phyloP scores from a whole-genome alignment of 1,140 invertebrate species.

The Panagrolaimus sp. region DNA sequence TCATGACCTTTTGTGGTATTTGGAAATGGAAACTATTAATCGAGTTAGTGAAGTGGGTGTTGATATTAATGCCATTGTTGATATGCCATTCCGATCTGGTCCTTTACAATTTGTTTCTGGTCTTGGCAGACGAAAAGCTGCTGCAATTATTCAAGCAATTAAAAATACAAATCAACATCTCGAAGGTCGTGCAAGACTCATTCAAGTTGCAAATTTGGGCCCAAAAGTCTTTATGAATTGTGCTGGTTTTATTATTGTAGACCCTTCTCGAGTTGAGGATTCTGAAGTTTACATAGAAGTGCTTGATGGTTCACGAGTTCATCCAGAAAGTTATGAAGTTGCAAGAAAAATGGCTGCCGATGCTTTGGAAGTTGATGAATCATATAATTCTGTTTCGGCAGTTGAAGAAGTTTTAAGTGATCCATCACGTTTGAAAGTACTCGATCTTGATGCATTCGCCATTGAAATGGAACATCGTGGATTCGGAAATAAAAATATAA shows the following conservation, averaged over 20 bases:
- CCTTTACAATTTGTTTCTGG: constrained; percentile 97
- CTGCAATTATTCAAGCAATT: constrained; percentile 72
- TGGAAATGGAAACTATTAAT: constrained; percentile 53
- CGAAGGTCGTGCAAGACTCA: constrained; percentile 74
- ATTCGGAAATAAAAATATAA: constrained; percentile 93
- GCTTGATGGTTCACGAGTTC: constrained; percentile 90
- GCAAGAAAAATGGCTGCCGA: constrained; percentile 99
- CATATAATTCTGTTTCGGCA: constrained; percentile 78
- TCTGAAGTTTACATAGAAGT: constrained; percentile 91
- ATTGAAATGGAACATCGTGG: constrained; percentile 83
- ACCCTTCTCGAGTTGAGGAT: constrained; percentile 60
- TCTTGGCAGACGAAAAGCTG: constrained; percentile 86
- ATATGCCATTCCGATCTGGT: constrained; percentile 72
- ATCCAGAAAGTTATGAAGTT: constrained; percentile 96
- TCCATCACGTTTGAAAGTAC: constrained; percentile 86
- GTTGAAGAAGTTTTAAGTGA: constrained; percentile 88
- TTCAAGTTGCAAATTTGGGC: constrained; percentile 90
- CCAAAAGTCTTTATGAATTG: constrained; percentile 98
- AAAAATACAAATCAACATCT: constrained; percentile 45
- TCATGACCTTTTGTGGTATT: constrained; percentile 33
- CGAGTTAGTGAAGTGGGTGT: constrained; percentile 74
- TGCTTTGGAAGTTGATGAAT: constrained; percentile 85
- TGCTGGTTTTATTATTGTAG: constrained; percentile 97
- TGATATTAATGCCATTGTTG: constrained; percentile 85
- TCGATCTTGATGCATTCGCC: constrained; percentile 96